Evolutionary conservation across 2,888 invertebrate genomes (phyloP), one percentile per base, ranked within the genome.

Genomic region (Nipponacmea schrenckii): DNA sequence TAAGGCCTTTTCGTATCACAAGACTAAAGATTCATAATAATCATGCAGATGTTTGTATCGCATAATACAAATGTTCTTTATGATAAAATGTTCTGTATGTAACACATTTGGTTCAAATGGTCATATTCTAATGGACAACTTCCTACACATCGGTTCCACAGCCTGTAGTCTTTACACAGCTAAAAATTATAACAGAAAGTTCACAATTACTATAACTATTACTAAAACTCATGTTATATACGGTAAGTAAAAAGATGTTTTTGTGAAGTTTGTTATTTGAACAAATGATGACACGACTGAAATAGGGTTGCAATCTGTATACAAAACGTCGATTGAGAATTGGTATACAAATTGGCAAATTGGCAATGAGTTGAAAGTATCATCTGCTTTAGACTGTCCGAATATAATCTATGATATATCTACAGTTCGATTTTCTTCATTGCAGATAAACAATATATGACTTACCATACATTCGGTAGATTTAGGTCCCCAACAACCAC

Each of bases 401-500:
- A n/a, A 44, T 17, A 66, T n/a, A n/a, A 20, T n/a, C 17, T 31
- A n/a, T 26, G n/a, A n/a, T n/a, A n/a, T 39, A 39, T 39, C 5
- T 39, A 31, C 31, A 1, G 39, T 39, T 39, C 39, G 3, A 39
- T 39, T 39, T 39, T 39, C 39, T 39, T 15, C 26, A 26, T 24
- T 2, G 20, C 46, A 20, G n/a, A 50, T 12, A 1, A 17, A 1
- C 5, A 26, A 15, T 24, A 20, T 10, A 26, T n/a, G 10, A 67
- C 77, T 71, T 74, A 82, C 83, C 77, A 78, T 64, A 71, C 83
- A 83, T 10, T 82, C 77, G 0, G 75, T 72, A 27, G 80, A 79
- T 56, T 71, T 73, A 0, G 97, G 97, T 0, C 97, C 98, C 0
- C 93, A 94, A 87, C 98, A 99, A 17, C 98, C 98, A 20, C 96